Evolutionary conservation across 2,888 invertebrate genomes (phyloP).

Genomic region (Ceramica pisi): DNA sequence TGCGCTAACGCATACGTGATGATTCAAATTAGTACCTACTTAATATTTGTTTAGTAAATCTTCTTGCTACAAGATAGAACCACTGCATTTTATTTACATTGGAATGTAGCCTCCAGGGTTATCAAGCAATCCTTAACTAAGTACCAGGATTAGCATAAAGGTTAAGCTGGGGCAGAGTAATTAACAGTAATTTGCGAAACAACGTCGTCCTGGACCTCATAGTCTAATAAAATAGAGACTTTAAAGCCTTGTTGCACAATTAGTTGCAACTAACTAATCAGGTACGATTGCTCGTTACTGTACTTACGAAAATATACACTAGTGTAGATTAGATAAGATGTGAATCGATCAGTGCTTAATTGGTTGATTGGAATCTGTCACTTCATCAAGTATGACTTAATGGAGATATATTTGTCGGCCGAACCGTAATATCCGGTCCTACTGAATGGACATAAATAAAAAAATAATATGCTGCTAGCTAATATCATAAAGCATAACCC

Average conservation of each 20-base stretch:
- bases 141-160: slow-evolving; percentile 27
- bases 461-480: no score
- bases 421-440: slow-evolving; percentile 7
- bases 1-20: slow-evolving; percentile 38
- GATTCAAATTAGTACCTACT: no score
- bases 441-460: no score
- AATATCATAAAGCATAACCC: no score
- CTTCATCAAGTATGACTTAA: slow-evolving; percentile 1
- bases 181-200: slow-evolving; percentile 32
- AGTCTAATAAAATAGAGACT: slow-evolving; percentile 19
- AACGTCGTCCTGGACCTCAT: not conserved
- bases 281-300: slow-evolving; percentile 15
- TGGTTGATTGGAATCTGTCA: not conserved
- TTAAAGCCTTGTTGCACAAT: slow-evolving; percentile 27
- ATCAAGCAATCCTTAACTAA: slow-evolving; percentile 12
- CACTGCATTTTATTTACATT: slow-evolving; percentile 2
- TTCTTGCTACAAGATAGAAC: not conserved
- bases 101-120: slow-evolving; percentile 17
- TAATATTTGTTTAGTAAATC: not conserved
- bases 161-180: slow-evolving; percentile 25
- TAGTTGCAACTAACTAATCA: not conserved
- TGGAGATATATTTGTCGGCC: not conserved
- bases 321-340: slow-evolving; percentile 13
- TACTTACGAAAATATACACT: slow-evolving; percentile 13
- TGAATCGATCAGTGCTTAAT: slow-evolving; percentile 16